Evolutionary conservation across 2,888 invertebrate species (phyloP).

Genomic region (Sclerodermus sp.): DNA sequence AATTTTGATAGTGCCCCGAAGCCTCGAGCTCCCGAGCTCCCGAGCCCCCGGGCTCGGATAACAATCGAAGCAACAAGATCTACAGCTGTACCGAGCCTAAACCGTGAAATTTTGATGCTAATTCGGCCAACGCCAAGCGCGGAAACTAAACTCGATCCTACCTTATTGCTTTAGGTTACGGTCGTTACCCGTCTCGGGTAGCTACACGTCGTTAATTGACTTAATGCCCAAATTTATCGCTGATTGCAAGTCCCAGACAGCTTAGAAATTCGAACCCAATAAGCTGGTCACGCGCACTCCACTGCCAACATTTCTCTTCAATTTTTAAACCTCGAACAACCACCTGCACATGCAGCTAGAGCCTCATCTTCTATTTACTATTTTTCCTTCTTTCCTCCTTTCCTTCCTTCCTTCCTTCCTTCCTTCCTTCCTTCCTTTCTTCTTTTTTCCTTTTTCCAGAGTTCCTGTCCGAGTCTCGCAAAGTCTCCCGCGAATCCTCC

Average conservation of each 20-base stretch:
- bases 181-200: not conserved
- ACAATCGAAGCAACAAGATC: not conserved
- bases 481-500: too few relatives aligned
- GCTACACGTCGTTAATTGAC: not conserved
- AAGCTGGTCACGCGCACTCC: too few relatives aligned
- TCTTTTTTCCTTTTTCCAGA: too few relatives aligned
- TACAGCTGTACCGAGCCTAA: not conserved
- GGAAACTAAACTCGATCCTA: not conserved
- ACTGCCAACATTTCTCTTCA: too few relatives aligned
- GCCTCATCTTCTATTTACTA: too few relatives aligned
- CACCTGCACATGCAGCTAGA: too few relatives aligned
- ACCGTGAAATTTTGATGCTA: not conserved
- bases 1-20: conserved; percentile 25
- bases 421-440: too few relatives aligned
- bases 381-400: too few relatives aligned
- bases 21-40: not conserved
- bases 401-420: too few relatives aligned
- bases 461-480: too few relatives aligned
- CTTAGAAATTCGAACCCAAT: too few relatives aligned
- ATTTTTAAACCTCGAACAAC: too few relatives aligned
- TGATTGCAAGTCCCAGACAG: not conserved
- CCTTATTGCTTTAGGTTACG: not conserved
- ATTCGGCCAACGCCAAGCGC: not conserved
- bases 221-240: not conserved
- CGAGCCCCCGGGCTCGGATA: not conserved